Evolutionary conservation across 2,113 vertebrate species (phyloP).

Genomic region (Planiliza haematocheilus): DNA sequence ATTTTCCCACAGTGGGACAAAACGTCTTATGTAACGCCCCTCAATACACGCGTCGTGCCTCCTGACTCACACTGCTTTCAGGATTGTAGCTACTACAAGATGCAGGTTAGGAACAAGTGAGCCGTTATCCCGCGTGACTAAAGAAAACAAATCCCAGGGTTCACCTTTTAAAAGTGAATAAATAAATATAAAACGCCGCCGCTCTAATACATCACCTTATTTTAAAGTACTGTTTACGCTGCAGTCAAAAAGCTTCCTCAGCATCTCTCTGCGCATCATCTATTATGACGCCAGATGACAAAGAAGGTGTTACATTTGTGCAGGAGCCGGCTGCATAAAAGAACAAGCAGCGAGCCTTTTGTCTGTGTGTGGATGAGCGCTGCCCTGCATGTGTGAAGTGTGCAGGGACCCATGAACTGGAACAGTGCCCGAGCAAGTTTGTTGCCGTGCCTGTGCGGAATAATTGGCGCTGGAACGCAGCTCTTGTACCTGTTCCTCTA

Average conservation of each 20-base stretch:
- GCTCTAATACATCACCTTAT: neutral
- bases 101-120: neutral
- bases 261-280: slow-evolving; percentile 8
- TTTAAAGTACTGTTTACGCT: slow-evolving; percentile 18
- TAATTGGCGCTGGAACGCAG: slow-evolving; percentile 42
- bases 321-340: neutral
- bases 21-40: neutral
- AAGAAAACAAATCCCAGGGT: neutral
- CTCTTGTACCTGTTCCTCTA: slow-evolving; percentile 16
- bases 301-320: slow-evolving; percentile 4
- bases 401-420: slow-evolving; percentile 28
- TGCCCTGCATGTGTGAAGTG: slow-evolving; percentile 1
- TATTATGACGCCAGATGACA: slow-evolving; percentile 4
- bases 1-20: neutral
- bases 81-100: no score
- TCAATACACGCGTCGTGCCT: neutral
- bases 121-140: neutral
- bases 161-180: no score
- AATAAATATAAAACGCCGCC: neutral
- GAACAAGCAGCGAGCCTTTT: no score
- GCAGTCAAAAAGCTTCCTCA: neutral
- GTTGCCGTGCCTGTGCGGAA: slow-evolving; percentile 27
- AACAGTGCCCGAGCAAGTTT: slow-evolving; percentile 39
- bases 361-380: neutral
- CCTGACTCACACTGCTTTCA: no score